Base-by-base conservation (phyloP, 1,140 invertebrate species). In the Drosophila rufa region DNA sequence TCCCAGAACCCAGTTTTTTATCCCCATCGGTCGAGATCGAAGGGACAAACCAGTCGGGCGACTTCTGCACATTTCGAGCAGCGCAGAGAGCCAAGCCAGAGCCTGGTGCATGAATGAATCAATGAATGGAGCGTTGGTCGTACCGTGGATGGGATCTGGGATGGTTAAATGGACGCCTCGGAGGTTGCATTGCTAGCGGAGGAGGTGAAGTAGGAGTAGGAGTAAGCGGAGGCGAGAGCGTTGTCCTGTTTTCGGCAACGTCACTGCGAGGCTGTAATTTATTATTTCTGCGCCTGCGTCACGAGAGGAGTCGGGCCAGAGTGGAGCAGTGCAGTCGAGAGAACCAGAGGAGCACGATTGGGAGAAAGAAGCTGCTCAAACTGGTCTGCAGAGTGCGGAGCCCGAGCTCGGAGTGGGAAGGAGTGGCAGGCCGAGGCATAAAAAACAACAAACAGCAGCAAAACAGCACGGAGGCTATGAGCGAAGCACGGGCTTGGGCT, bases 21-120 rank as follows among this genome's bases (percentile, higher is more conserved):
- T 61, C 56, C 42, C 30, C 57, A 67, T 42, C 42, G 66, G 68
- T 70, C 40, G 62, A 70, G 71, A 70, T 80, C 68, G 58, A 78
- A 71, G 75, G 79, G 46, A 58, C 57, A 82, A 91, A 91, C 87
- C 80, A 81, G 87, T 87, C 89, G 65, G 77, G 46, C 89, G 80
- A 87, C 89, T 91, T 90, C 87, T 91, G 89, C 83, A 89, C 81
- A 84, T 91, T 91, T 89, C 43, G 71, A 86, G 80, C 87, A 89
- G 86, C 76, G 66, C 50, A 58, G 50, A 76, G 62, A 55, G 47
- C 22, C 22, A 25, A 25, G 22, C 53, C 33, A n/a, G 65, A 57
- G 81, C 57, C 48, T 65, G 58, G 55, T 66, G 79, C 78, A 87
- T 90, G 85, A 89, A 89, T 89, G 84, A 89, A 89, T 87, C 76